These are phyloP conservation scores for Mionectes macconnelli DNA, from an alignment of 2,113 vertebrate genomes.

Conservation along the genomic window DNA sequence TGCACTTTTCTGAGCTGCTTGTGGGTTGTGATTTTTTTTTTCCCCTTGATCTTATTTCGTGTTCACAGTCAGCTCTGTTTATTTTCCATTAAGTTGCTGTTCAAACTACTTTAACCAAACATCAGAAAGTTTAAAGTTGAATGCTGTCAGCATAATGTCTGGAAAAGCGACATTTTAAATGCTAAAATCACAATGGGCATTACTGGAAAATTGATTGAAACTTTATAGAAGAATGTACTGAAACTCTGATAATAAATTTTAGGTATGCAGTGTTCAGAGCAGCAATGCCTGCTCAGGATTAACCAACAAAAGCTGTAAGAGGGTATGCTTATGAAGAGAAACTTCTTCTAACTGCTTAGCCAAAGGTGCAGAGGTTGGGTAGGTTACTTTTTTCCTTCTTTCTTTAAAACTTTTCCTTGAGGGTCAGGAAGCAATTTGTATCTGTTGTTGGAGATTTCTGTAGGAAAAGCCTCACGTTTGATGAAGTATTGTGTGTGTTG, in stretches of 20 bases:
- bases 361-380: background rate
- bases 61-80: slow-evolving; percentile 33
- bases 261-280: background rate
- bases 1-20: slow-evolving; percentile 30
- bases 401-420: background rate
- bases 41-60: background rate
- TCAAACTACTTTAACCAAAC: slow-evolving; percentile 29
- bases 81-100: slow-evolving; percentile 42
- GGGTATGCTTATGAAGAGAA: background rate
- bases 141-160: background rate
- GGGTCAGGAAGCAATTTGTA: slow-evolving; percentile 2
- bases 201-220: background rate
- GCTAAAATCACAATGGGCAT: background rate
- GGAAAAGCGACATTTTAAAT: background rate
- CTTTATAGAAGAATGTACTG: background rate
- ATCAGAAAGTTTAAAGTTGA: background rate
- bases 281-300: background rate
- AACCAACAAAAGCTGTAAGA: background rate
- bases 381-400: background rate
- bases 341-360: background rate
- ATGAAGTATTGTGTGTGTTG: background rate
- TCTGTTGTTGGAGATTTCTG: background rate
- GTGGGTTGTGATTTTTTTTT: background rate
- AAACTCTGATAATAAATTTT: background rate
- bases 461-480: background rate